Conservation (phyloP, 2,888 invertebrate genomes). For the Nudaria mundana region DNA sequence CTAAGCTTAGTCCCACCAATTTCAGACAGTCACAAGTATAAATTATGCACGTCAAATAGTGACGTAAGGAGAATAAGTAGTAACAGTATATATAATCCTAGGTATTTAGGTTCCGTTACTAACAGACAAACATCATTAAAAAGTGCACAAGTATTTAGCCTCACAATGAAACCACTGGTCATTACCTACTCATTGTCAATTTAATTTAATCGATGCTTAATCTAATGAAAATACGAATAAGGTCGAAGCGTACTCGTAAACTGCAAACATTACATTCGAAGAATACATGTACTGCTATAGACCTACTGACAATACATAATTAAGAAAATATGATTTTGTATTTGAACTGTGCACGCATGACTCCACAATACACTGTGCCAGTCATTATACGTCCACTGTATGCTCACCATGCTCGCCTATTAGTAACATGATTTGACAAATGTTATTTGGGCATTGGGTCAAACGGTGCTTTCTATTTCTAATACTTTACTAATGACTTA, state of each 20-base stretch:
- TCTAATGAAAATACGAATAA: neutral
- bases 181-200: too few relatives aligned
- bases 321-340: conserved; percentile 21
- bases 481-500: conserved; percentile 8
- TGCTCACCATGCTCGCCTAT: conserved; percentile 30
- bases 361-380: conserved; percentile 26
- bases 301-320: conserved; percentile 11
- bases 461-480: conserved; percentile 42
- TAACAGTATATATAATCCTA: too few relatives aligned
- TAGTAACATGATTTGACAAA: conserved; percentile 63
- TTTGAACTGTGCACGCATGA: conserved; percentile 15
- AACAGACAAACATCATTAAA: too few relatives aligned
- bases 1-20: too few relatives aligned
- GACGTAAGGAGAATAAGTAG: too few relatives aligned
- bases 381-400: conserved; percentile 26
- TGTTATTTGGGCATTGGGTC: conserved; percentile 42
- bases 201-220: too few relatives aligned
- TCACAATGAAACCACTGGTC: too few relatives aligned
- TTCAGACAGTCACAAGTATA: too few relatives aligned
- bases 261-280: neutral
- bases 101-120: too few relatives aligned
- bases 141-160: too few relatives aligned
- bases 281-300: neutral
- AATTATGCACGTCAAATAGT: too few relatives aligned
- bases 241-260: neutral